Evolutionary conservation across 1,140 invertebrate species (phyloP), one percentile per base, ranked within the genome.

Genomic region (Archivesica marissinica): DNA sequence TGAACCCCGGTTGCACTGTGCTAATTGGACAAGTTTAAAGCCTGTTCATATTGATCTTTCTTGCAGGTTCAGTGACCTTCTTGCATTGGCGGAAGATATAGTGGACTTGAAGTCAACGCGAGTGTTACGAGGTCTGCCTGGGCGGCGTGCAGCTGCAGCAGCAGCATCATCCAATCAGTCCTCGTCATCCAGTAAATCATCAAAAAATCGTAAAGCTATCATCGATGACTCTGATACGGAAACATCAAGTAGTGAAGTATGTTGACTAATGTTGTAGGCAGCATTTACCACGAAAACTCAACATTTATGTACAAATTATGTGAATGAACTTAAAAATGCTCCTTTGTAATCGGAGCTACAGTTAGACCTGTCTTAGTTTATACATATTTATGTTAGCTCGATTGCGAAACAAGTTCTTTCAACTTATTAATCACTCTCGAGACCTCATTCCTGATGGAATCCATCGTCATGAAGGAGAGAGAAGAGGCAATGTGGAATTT

Each of bases 41-140:
- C n/a, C n/a, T n/a, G n/a, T 44, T 41, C 17, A 23, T n/a, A 33
- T 4, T 61, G 28, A 20, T 39, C 25, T 72, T 78, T 75, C 35
- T 54, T 87, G 13, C 78, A 94, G 94, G 94, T 99, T 97, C 92
- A 96, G 97, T 93, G 97, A 99, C 91, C 95, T 99, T 78, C 97
- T 99, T 94, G 96, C 97, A 0, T 95, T 99, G 87, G 97, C 97
- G 9, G 98, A 98, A 93, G 94, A 95, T 81, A 96, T 98, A 86
- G 97, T 97, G 84, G 98, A 98, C 92, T 88, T 93, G 13, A 94
- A 94, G 76, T 90, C 89, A 17, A 91, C 91, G 1, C 91, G 94
- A 52, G 92, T 93, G 28, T 86, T 92, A 59, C 85, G 90, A 82
- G 89, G 89, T 52, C 72, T 89, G 33, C 88, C 88, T 47, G 90